These are phyloP conservation scores for Apamea anceps DNA, from an alignment of 2,888 invertebrate genomes.

Conservation along the genomic window DNA sequence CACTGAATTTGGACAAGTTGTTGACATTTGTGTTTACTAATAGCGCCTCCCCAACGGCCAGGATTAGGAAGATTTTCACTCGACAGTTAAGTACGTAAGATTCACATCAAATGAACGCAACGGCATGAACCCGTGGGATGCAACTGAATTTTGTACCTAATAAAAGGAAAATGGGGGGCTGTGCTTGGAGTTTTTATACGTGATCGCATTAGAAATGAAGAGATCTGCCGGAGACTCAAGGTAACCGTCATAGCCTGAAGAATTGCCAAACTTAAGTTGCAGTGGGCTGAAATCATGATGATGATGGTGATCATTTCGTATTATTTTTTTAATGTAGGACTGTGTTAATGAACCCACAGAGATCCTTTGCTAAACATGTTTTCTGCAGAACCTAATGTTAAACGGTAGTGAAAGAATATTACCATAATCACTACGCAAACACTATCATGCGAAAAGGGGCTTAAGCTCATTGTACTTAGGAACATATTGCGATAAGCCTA, in stretches of 20 bases:
- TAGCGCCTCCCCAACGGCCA: background rate
- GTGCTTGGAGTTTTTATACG: no score
- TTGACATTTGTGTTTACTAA: slow-evolving; percentile 27
- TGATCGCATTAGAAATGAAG: no score
- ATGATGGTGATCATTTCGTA: no score
- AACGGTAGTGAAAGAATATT: background rate
- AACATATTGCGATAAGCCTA: slow-evolving; percentile 16
- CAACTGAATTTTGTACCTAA: background rate
- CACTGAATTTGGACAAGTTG: slow-evolving; percentile 19
- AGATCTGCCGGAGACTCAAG: no score
- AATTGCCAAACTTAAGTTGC: no score
- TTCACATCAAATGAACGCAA: background rate
- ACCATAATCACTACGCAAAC: background rate
- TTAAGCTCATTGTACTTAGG: background rate
- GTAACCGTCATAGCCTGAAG: no score
- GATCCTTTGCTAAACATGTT: background rate
- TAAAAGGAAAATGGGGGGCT: background rate
- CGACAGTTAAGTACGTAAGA: background rate
- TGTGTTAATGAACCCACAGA: background rate
- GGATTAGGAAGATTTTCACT: background rate
- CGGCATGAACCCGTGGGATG: background rate
- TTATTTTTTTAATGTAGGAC: background rate
- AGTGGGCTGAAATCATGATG: no score
- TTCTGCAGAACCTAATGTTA: background rate
- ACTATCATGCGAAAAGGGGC: background rate